Base-by-base conservation (phyloP, 2,113 vertebrate genomes). In the Nothocercus julius region DNA sequence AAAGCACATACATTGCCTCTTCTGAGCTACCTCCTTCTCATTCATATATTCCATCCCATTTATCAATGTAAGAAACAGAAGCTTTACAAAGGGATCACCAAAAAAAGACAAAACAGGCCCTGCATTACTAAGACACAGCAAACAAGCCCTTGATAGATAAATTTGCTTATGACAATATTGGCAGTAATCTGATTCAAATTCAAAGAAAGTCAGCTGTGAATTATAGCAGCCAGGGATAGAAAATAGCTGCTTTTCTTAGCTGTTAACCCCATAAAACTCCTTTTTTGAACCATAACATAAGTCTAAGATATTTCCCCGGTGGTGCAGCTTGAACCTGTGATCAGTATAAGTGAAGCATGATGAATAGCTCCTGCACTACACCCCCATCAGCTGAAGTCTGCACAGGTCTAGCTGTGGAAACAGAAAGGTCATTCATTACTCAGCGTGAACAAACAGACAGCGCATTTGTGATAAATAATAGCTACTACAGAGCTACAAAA, bases 341-440 rank as follows among this genome's bases (percentile, higher is more conserved):
- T 95, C 81, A 74, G 93, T 94, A 66, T 97, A 98, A 98, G 96
- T 98, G 98, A 98, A 97, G 97, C 94, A 85, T 98, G 98, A 98
- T 97, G 97, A 98, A 98, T 93, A 96, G 96, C 90, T 85, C 44
- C 95, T 69, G 72, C 90, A 64, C 97, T 92, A 86, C 81, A 91
- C 93, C 95, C 74, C 89, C 82, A 78, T 96, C 77, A 74, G 96
- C 95, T 56, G 59, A 93, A 95, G 96, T 53, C 96, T 67, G 21
- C 84, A 90, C 93, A 96, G 96, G 94, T 97, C 96, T 87, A 94
- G 97, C 97, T 96, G 89, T 53, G 73, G 95, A 97, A 97, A 98
- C 97, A 98, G 98, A 98, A 98, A 98, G 97, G 98, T 98, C 98
- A 98, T 98, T 98, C 98, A 98, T 98, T 98, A 98, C 95, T 86